phyloP scores from a whole-genome alignment of 2,888 invertebrate species.

The Uloborus plumipes region DNA sequence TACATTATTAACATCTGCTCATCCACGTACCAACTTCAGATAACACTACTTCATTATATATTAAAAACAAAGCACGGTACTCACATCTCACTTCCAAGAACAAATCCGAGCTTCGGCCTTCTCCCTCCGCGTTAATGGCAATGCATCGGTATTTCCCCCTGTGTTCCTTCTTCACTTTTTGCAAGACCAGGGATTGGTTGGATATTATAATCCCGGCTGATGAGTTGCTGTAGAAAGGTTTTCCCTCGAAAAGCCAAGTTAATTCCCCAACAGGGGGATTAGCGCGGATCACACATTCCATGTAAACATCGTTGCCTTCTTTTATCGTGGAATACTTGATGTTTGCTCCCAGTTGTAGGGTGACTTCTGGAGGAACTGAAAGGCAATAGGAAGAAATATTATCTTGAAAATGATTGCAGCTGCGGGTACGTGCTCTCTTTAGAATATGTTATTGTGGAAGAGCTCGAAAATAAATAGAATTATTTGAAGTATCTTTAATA shows the following conservation, averaged over 20 bases:
- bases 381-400: neutral
- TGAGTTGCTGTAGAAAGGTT: slow-evolving; percentile 69
- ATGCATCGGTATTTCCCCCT: slow-evolving; percentile 66
- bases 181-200: slow-evolving; percentile 91
- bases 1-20: too few relatives aligned
- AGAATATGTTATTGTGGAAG: too few relatives aligned
- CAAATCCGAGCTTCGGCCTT: slow-evolving; percentile 60
- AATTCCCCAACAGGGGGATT: slow-evolving; percentile 88
- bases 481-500: too few relatives aligned
- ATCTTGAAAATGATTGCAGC: too few relatives aligned
- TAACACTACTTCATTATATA: too few relatives aligned
- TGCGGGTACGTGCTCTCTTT: too few relatives aligned
- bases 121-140: slow-evolving; percentile 65
- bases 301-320: slow-evolving; percentile 92
- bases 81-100: slow-evolving; percentile 63
- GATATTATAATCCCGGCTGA: slow-evolving; percentile 89
- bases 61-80: slow-evolving; percentile 5
- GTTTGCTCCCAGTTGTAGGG: slow-evolving; percentile 85
- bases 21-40: too few relatives aligned
- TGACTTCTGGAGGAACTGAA: slow-evolving; percentile 87
- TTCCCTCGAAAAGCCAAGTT: slow-evolving; percentile 77
- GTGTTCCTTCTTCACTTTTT: slow-evolving; percentile 85
- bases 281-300: slow-evolving; percentile 90
- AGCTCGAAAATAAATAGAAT: too few relatives aligned
- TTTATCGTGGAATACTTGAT: slow-evolving; percentile 88